phyloP scores from a whole-genome alignment of 2,888 invertebrate species.

The Sympetrum striolatum region DNA sequence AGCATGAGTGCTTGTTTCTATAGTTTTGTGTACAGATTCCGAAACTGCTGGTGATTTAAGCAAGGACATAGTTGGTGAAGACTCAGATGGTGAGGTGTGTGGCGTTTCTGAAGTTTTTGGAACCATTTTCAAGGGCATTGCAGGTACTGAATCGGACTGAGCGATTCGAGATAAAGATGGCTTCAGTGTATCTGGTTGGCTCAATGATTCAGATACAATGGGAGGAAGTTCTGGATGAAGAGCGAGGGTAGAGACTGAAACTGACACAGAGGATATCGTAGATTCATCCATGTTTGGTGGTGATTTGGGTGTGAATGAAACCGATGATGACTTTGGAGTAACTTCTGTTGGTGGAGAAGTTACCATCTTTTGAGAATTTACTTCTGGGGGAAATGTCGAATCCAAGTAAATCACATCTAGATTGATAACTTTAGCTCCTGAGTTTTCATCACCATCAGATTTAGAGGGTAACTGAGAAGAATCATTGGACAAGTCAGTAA shows the following conservation, averaged over 20 bases:
- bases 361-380: not conserved
- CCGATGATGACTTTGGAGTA: not conserved
- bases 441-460: not conserved
- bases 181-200: not conserved
- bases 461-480: not conserved
- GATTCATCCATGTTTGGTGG: not conserved
- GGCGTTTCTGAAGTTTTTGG: not conserved
- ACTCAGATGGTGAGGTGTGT: not conserved
- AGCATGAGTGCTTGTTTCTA: not conserved
- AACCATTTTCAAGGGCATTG: not conserved
- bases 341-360: not conserved
- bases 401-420: constrained; percentile 2
- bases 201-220: not conserved
- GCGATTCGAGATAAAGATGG: not conserved
- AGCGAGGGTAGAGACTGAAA: not conserved
- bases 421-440: not conserved
- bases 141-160: not conserved
- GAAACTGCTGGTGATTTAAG: not conserved
- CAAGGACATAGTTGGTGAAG: not conserved
- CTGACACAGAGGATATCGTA: not conserved
- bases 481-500: not conserved
- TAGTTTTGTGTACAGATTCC: not conserved
- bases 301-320: not conserved
- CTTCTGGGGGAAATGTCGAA: not conserved
- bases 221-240: not conserved